Evolutionary conservation across 35 echinoderm and acorn worm species (phyloP).

Genomic region (Amphiura filiformis): DNA sequence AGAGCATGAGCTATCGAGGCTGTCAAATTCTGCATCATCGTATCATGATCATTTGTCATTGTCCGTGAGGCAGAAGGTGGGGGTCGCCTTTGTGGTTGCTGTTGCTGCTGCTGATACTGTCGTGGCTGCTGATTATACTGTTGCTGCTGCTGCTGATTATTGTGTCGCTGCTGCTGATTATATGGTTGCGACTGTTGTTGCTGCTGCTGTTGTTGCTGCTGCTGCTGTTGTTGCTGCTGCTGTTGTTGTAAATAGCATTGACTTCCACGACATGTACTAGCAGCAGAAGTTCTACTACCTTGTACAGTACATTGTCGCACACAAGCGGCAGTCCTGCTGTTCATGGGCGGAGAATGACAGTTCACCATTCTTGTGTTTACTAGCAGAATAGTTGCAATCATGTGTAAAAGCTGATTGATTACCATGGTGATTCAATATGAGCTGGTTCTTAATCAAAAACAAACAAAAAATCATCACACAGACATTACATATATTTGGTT

Average conservation of each 20-base stretch:
- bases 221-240: neutral
- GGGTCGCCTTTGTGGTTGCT: neutral
- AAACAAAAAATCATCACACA: no score
- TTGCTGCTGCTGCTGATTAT: neutral
- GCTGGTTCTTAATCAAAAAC: no score
- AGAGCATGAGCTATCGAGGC: neutral
- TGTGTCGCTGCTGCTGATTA: neutral
- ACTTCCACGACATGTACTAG: neutral
- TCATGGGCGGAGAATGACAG: no score
- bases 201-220: neutral
- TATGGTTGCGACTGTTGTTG: neutral
- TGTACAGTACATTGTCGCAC: neutral
- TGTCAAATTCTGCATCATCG: neutral
- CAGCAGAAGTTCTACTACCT: neutral
- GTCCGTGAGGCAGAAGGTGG: neutral
- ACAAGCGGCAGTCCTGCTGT: neutral
- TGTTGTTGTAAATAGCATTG: neutral
- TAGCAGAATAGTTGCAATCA: no score
- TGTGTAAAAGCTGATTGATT: no score
- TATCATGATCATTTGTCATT: neutral
- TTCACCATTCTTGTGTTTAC: no score
- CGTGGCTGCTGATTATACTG: neutral
- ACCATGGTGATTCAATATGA: no score
- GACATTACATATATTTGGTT: no score
- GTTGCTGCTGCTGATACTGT: neutral